Percentiles rank a stretch among this genome's conserved stretches.
Conservation (phyloP, 2,113 vertebrate species). For the Carollia perspicillata region DNA sequence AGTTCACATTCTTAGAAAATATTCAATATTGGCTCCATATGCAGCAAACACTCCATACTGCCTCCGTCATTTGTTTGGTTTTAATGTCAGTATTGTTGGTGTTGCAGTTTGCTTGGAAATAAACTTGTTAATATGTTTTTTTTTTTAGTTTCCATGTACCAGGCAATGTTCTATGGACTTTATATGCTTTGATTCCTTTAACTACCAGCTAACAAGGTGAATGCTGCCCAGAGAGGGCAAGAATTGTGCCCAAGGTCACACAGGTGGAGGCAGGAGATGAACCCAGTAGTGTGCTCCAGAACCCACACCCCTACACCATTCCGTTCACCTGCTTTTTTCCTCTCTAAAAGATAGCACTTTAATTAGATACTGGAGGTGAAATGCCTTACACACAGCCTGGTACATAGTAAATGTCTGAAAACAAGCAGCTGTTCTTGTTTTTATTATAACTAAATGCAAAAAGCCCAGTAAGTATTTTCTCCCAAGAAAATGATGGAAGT, state of each 20-base stretch:
- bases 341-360: background rate
- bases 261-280: background rate
- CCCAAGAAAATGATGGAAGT: background rate
- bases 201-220: background rate
- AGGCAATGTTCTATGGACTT: background rate
- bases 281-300: background rate
- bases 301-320: background rate
- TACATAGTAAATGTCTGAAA: background rate
- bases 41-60: accelerated
- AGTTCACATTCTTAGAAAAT: accelerated
- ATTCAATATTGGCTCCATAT: accelerated
- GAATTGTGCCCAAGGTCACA: accelerated
- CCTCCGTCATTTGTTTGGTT: background rate
- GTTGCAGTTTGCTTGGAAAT: background rate
- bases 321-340: background rate
- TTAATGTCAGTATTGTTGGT: no score
- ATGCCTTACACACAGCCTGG: background rate
- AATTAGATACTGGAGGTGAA: background rate
- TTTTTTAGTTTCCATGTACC: background rate
- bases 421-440: constrained; percentile 17
- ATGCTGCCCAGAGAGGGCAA: background rate
- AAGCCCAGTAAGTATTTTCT: constrained; percentile 12
- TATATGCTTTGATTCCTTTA: background rate
- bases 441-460: background rate
- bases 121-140: background rate